Evolutionary conservation across 2,888 invertebrate genomes (phyloP).

Genomic region (Cyclophora albipunctata): DNA sequence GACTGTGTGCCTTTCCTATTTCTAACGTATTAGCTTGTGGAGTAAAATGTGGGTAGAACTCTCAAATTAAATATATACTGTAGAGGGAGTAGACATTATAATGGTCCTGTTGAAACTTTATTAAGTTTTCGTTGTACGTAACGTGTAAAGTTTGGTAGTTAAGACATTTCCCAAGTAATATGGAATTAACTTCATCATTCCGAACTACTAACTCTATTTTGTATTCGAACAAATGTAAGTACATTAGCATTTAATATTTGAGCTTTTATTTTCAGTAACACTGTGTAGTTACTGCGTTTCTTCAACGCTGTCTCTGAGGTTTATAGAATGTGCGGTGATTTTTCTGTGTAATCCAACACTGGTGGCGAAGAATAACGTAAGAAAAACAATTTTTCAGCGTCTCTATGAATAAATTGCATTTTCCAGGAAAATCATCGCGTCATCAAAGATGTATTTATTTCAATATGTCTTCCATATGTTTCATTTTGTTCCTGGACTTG

Average conservation of each 20-base stretch:
- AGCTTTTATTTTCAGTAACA: slow-evolving; percentile 18
- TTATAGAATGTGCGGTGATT: too few relatives aligned
- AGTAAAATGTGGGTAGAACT: slow-evolving; percentile 55
- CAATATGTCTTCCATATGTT: slow-evolving; percentile 52
- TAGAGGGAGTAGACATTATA: slow-evolving; percentile 42
- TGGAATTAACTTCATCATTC: slow-evolving; percentile 44
- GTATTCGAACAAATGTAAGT: slow-evolving; percentile 26
- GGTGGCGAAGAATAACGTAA: too few relatives aligned
- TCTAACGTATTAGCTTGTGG: slow-evolving; percentile 71
- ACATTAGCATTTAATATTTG: slow-evolving; percentile 31
- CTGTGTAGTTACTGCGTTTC: too few relatives aligned
- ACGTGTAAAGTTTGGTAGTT: slow-evolving; percentile 36
- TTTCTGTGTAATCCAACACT: too few relatives aligned
- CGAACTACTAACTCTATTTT: slow-evolving; percentile 35
- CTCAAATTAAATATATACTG: slow-evolving; percentile 56
- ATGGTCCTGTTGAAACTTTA: slow-evolving; percentile 47
- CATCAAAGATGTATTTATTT: slow-evolving; percentile 25
- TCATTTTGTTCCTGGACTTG: slow-evolving; percentile 26
- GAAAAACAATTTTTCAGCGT: too few relatives aligned
- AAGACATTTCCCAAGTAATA: slow-evolving; percentile 33
- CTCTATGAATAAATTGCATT: too few relatives aligned
- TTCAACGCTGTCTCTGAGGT: too few relatives aligned
- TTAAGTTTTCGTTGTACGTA: slow-evolving; percentile 41
- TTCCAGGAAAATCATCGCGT: background rate
- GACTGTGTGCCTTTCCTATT: slow-evolving; percentile 76